Evolutionary conservation across 2,888 invertebrate genomes (phyloP).

Genomic region (Chelonus formosanus): DNA sequence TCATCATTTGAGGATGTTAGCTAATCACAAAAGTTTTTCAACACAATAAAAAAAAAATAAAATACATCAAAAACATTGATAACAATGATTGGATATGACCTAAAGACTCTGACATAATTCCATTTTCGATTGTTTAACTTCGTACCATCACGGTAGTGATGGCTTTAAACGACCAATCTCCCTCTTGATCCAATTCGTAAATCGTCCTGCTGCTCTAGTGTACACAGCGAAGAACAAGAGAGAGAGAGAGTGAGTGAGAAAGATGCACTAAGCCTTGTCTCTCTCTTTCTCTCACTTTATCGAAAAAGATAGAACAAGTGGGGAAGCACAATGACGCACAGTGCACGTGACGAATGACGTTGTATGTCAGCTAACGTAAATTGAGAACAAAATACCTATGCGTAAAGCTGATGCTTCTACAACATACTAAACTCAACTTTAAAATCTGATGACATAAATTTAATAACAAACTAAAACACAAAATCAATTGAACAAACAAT

Average conservation of each 20-base stretch:
- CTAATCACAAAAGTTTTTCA: not conserved
- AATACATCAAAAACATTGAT: too few species aligned
- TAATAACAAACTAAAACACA: too few species aligned
- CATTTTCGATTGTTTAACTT: conserved; percentile 11
- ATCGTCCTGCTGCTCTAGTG: conserved; percentile 38
- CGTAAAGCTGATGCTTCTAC: too few species aligned
- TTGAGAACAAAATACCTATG: not conserved
- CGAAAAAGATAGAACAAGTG: conserved; percentile 1
- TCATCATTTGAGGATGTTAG: too few species aligned
- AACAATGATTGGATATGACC: too few species aligned
- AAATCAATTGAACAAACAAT: too few species aligned
- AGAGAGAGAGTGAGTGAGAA: not conserved
- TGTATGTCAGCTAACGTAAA: conserved; percentile 5
- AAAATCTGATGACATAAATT: too few species aligned
- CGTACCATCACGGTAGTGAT: conserved; percentile 32
- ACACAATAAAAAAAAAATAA: not conserved
- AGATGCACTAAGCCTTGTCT: conserved; percentile 4
- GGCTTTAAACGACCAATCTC: conserved; percentile 55
- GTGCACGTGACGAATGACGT: conserved; percentile 9
- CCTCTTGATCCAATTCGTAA: conserved; percentile 60
- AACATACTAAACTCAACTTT: too few species aligned
- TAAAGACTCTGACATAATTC: conserved; percentile 4
- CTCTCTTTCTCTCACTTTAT: conserved; percentile 3
- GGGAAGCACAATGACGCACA: not conserved
- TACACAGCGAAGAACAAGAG: conserved; percentile 1